Base-by-base conservation (phyloP, 2,797 vertebrate genomes). In the Onychomys torridus region DNA sequence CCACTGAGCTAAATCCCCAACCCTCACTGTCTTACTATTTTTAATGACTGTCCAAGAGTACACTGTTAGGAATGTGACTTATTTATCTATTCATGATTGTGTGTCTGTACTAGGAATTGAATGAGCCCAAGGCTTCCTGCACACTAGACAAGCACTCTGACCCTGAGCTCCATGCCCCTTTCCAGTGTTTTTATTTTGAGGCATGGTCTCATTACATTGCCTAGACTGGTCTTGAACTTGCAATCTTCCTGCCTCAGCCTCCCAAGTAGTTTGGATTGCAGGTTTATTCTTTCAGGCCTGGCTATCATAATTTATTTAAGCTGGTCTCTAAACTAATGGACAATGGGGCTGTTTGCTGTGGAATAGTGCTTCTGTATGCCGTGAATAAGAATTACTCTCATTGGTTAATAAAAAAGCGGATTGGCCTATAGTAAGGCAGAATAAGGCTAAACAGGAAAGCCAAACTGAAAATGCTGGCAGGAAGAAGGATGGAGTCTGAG, bases 221-320 rank as follows among this genome's bases (percentile, higher is more conserved):
- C 46, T 27, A n/a, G 65, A 37, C 1, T 61, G 37, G 37, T 61
- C 27, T 43, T 40, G 46, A 86, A 49, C 34, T 37, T 65, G 23
- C 9, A 23, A 7, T 87, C 65, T n/a, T 87, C 65, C 23, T 27
- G 23, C 8, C 34, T 87, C 46, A 71, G 84, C 4, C 25, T 40
- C 32, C 34, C 32, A 29, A 52, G 43, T 17, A 55, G 46, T 65
- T 86, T 13, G 43, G 65, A 25, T n/a, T 69, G 19, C 29, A 85
- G 63, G 83, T 27, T 17, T 46, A 25, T n/a, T 32, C 32, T 49
- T 49, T 43, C 40, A 67, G 29, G 37, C 19, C 43, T 69, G 76
- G 21, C 55, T 92, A 43, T 59, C 52, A 61, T 85, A 79, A 88
- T 89, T 94, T 88, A 89, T 71, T 96, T 92, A 81, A 79, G 57